phyloP scores from a whole-genome alignment of 1,140 invertebrate species.

The Anagrus nilaparvatae region DNA sequence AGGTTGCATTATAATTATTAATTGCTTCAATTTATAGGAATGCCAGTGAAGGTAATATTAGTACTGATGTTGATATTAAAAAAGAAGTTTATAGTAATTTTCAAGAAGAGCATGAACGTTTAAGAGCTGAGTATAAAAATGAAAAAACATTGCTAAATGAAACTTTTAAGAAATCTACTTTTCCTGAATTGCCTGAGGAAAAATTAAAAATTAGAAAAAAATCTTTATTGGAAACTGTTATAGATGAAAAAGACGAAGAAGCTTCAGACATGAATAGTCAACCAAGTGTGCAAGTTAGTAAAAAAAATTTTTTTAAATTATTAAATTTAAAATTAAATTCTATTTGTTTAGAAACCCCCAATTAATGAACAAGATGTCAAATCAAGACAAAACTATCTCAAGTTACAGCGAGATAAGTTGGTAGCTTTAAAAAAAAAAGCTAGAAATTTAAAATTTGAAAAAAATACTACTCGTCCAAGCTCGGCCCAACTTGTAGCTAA shows the following conservation, averaged over 20 bases:
- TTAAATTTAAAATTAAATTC: slow-evolving; percentile 2
- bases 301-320: background rate
- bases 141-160: slow-evolving; percentile 45
- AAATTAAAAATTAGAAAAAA: no score
- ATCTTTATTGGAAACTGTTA: slow-evolving; percentile 11
- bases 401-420: slow-evolving; percentile 79
- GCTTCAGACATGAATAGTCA: slow-evolving; percentile 1
- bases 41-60: no score
- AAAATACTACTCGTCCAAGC: slow-evolving; percentile 31
- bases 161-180: slow-evolving; percentile 29
- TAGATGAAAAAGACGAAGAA: slow-evolving; percentile 10
- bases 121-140: slow-evolving; percentile 40
- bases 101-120: slow-evolving; percentile 37
- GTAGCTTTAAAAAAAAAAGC: slow-evolving; percentile 79
- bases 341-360: no score
- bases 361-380: no score
- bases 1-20: no score
- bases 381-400: slow-evolving; percentile 72
- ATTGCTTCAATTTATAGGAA: no score
- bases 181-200: slow-evolving; percentile 10
- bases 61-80: no score
- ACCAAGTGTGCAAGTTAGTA: background rate
- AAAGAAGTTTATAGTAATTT: no score
- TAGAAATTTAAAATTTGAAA: slow-evolving; percentile 63
- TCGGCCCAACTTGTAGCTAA: slow-evolving; percentile 34